Evolutionary conservation across 2,113 vertebrate genomes (phyloP).

Genomic region (Delphinus delphis): DNA sequence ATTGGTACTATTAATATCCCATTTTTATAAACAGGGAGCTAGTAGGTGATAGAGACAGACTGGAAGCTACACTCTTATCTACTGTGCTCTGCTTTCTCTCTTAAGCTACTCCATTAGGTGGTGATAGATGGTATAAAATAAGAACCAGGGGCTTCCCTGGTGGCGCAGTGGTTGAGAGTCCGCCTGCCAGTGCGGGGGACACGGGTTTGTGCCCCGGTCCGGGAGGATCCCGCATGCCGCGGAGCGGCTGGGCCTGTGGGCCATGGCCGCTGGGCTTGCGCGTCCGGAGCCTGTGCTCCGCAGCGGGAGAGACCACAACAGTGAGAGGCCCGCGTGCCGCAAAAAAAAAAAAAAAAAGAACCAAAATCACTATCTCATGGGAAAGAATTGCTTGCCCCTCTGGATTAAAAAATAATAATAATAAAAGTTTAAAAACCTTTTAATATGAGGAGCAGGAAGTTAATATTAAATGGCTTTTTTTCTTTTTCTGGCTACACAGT

Average conservation of each 20-base stretch:
- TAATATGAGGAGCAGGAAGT: background rate
- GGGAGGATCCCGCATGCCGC: no score
- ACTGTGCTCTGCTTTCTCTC: background rate
- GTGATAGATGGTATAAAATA: background rate
- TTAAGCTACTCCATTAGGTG: background rate
- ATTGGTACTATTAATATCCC: background rate
- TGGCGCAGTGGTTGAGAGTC: no score
- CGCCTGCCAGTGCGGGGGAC: no score
- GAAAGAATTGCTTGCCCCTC: background rate
- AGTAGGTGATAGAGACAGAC: background rate
- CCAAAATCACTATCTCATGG: background rate
- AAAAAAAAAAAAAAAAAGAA: background rate
- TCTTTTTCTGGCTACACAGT: background rate
- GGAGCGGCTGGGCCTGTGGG: no score
- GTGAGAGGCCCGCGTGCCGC: no score
- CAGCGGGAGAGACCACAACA: no score
- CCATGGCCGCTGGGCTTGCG: no score
- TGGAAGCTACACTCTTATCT: background rate
- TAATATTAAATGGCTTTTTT: background rate
- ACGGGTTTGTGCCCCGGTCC: no score
- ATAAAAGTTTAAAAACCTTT: background rate
- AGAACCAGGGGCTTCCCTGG: background rate
- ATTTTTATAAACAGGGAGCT: background rate
- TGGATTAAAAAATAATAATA: background rate
- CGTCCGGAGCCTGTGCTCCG: no score